Evolutionary conservation across 2,113 vertebrate species (phyloP).

Genomic region (Hydrochoerus hydrochaeris): DNA sequence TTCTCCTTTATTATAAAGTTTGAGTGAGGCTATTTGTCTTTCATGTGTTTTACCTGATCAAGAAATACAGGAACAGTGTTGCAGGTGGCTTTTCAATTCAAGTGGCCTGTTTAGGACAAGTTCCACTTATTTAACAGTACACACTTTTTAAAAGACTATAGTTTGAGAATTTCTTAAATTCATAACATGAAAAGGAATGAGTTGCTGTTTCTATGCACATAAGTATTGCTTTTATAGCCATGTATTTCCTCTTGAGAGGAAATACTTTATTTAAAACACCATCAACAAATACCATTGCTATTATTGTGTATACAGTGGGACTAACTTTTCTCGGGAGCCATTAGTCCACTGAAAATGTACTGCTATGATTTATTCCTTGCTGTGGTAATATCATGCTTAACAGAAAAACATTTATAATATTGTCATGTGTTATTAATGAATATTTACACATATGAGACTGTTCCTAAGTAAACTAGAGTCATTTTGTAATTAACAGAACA

Average conservation of each 20-base stretch:
- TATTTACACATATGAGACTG: not conserved
- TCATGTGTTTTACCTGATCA: not conserved
- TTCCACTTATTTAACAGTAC: not conserved
- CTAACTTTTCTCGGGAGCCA: slow-evolving; percentile 32
- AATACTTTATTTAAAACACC: slow-evolving; percentile 28
- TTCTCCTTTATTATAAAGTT: slow-evolving; percentile 51
- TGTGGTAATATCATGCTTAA: not conserved
- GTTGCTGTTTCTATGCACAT: not conserved
- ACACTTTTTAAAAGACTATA: not conserved
- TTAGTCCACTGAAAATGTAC: slow-evolving; percentile 27
- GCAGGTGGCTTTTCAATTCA: not conserved
- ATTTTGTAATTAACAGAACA: not conserved
- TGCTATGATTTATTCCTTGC: slow-evolving; percentile 26
- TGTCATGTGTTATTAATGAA: not conserved
- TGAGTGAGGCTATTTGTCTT: slow-evolving; percentile 14
- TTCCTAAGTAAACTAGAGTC: not conserved
- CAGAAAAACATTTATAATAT: slow-evolving; percentile 17
- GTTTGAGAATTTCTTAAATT: slow-evolving; percentile 26
- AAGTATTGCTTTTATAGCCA: not conserved
- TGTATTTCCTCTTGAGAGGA: not conserved
- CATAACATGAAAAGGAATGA: not conserved
- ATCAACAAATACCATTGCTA: slow-evolving; percentile 1
- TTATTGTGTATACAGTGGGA: not conserved
- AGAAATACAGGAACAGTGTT: not conserved
- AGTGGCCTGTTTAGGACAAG: not conserved